Base-by-base conservation (phyloP, 2,888 invertebrate genomes). In the Sminthurinus aureus region DNA sequence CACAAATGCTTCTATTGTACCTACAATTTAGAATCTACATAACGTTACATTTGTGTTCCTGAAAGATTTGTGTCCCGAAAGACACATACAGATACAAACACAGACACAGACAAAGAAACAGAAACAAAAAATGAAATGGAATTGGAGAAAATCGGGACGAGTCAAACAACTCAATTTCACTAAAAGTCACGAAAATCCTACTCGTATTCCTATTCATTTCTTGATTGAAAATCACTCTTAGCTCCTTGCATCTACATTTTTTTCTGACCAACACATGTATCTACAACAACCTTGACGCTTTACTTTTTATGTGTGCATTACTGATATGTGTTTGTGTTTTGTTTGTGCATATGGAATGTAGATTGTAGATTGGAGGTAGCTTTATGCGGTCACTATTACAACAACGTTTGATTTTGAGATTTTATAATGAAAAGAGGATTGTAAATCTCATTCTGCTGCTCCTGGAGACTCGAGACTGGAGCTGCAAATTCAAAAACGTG, bases 161-260 rank as follows among this genome's bases (percentile, higher is more conserved):
- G 77, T 69, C 52, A 82, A 82, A 82, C 78, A 76, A 82, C 82
- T 82, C 82, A 82, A 82, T 82, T 82, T 58, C 52, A 69, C 52
- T 82, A 67, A 51, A 82, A 82, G 82, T 82, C 82, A 82, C 82
- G 82, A 82, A 82, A 82, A 73, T 69, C 82, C 78, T 71, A 77
- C 73, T 82, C 58, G 64, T 71, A 82, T 73, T 69, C 82, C 78
- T 71, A 77, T 78, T 82, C 58, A 73, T 71, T 73, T 78, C 78
- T 78, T 82, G 82, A 82, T 82, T 82, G 78, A 78, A 82, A 82
- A 78, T 82, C 52, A 76, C 73, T 69, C 66, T 76, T 76, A 24
- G 67, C 73, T 58, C 58, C 69, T 76, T 76, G 26, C 26, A 6
- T 58, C 58, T 18, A 58, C 58, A 18, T 15, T 58, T 15, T 11